These are phyloP conservation scores for Sitta europaea DNA, from an alignment of 2,113 vertebrate species.

Conservation along the genomic window DNA sequence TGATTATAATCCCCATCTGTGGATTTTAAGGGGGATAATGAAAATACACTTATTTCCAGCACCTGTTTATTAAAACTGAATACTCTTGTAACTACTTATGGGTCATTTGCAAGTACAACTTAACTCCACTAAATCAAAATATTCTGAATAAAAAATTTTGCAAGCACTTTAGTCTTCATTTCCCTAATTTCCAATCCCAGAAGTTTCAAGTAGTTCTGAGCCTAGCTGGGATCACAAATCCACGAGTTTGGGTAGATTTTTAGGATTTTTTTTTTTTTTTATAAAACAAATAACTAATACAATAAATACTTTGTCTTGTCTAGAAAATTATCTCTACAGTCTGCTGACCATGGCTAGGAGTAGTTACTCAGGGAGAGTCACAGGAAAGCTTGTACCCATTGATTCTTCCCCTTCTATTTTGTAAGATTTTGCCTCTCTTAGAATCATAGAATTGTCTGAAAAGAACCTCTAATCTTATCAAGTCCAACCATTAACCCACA, in stretches of 20 bases:
- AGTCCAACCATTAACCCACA: not conserved
- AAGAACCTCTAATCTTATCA: not conserved
- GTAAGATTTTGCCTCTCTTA: not conserved
- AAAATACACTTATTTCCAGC: not conserved
- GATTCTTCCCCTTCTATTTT: not conserved
- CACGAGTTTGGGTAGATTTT: not conserved
- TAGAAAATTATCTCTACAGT: not conserved
- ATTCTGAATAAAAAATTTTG: not conserved
- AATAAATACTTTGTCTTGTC: not conserved
- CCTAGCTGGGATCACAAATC: not conserved
- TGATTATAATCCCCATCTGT: not conserved
- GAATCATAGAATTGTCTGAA: not conserved
- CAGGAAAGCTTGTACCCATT: not conserved
- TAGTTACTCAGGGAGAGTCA: not conserved
- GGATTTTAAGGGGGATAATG: not conserved
- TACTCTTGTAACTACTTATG: not conserved
- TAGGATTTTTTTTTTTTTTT: not conserved
- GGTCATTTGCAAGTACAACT: not conserved
- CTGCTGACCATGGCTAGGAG: not conserved
- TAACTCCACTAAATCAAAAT: not conserved
- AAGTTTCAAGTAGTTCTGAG: not conserved
- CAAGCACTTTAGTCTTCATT: not conserved
- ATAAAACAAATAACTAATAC: not conserved
- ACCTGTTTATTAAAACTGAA: not conserved
- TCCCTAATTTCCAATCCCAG: not conserved